phyloP scores from a whole-genome alignment of 2,113 vertebrate genomes.

The Dicrurus megarhynchus region DNA sequence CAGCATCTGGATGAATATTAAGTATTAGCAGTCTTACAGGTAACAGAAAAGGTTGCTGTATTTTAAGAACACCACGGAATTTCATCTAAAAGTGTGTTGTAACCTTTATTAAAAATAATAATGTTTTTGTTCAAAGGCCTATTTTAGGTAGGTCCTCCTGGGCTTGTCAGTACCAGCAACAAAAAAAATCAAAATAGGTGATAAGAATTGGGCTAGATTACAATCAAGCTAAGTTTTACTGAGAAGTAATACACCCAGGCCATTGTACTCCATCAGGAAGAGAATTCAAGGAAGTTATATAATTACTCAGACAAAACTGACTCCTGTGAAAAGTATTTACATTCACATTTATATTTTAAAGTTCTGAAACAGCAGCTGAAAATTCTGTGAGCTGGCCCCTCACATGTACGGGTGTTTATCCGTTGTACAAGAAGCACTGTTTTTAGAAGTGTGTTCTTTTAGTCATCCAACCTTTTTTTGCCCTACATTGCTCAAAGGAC shows the following conservation, averaged over 20 bases:
- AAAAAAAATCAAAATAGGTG: not conserved
- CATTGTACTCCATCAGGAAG: not conserved
- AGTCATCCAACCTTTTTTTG: not conserved
- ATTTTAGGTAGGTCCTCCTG: not conserved
- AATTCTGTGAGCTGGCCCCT: not conserved
- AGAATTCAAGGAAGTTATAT: conserved; percentile 51
- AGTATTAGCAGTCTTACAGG: not conserved
- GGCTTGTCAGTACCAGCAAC: not conserved
- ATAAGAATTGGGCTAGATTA: not conserved
- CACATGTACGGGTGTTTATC: accelerated
- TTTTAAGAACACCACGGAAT: not conserved
- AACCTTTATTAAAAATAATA: not conserved
- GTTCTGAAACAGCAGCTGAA: not conserved
- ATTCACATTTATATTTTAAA: not conserved
- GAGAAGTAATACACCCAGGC: not conserved
- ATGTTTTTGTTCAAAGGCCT: not conserved
- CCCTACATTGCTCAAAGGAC: accelerated
- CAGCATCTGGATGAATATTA: not conserved
- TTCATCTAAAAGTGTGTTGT: not conserved
- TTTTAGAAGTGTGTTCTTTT: not conserved
- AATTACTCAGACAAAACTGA: conserved; percentile 1
- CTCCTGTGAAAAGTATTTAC: not conserved
- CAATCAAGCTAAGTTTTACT: not conserved
- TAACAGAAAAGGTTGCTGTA: not conserved
- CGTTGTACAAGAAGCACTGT: not conserved